Evolutionary conservation across 2,888 invertebrate genomes (phyloP), one percentile per base, ranked within the genome.

Genomic region (Acanthosepion pharaonis): DNA sequence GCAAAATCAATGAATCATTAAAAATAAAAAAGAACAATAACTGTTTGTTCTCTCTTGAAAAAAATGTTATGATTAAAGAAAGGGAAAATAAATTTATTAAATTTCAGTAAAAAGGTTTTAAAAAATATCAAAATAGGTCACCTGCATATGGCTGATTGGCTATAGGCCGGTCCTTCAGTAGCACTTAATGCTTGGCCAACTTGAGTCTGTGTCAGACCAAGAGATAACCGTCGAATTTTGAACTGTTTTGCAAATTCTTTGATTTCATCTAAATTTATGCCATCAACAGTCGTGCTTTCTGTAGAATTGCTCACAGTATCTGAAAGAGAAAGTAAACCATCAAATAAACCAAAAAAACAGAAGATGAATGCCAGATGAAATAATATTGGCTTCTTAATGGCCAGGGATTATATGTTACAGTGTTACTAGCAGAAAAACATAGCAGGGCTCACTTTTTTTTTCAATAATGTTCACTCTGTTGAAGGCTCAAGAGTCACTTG

Each of bases 111-210:
- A 11, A 78, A 94, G 49, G 15, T 2, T 15, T 4, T 78, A 18
- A 33, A 94, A n/a, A 94, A 94, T 48, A 92, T 15, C 55, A n/a
- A 51, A 59, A 64, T 5, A 15, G 48, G 98, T 98, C 98, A 99
- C 99, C 99, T 99, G 99, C 99, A 99, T 97, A 99, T 99, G 96
- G 99, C 99, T 98, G 99, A 99, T 98, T 99, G 99, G 98, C 99
- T 99, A 98, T 99, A 99, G 94, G 99, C 99, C 64, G 99, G 99
- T 94, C 99, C 99, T 98, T 99, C 99, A 49, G 99, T 99, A 95
- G 99, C 98, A 96, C 99, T 99, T 25, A 99, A 98, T 91, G 99
- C 99, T 97, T 99, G 99, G 9, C 97, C 97, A 25, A 97, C 97
- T 98, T 99, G 99, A 0, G 99, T 99, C 97, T 99, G 99, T 92